Evolutionary conservation across 2,888 invertebrate species (phyloP), one percentile per base, ranked within the genome.

Genomic region (Metacarcinus magister): DNA sequence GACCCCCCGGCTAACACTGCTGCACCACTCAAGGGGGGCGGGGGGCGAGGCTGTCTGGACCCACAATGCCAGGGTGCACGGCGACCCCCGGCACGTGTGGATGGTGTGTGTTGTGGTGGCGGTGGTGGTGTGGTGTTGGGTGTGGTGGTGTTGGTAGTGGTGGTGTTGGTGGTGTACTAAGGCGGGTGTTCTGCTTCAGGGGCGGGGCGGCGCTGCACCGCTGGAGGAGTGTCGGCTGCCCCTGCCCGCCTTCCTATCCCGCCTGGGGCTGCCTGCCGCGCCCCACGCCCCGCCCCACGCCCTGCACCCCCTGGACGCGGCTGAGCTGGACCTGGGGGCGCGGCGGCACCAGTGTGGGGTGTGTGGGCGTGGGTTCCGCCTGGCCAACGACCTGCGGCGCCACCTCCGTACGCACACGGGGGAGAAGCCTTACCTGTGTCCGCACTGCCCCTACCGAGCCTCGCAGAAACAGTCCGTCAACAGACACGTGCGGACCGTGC

Each of bases 381-480:
- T 94, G 90, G 93, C 96, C 10, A 96, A 95, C 60, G 96, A 96
- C 92, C 94, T 96, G 43, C 92, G 94, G 82, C 75, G 96, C 43
- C 96, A 96, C 94, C 60, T 96, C 19, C 93, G 96, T 16, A 95
- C 91, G n/a, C 96, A 96, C 91, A 96, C 96, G 32, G 96, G 96
- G 54, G 96, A 96, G 82, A 96, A 96, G 67, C 96, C 96, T 32
- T 96, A 94, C 90, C 87, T 89, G 90, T 96, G 96, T 43, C 96
- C 96, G n/a, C 96, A 96, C 48, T 96, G 96, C 48, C 96, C 95
- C 10, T 96, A 96, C 95, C 94, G 96, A 44, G 96, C 96, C 54
- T 96, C 96, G 16, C 96, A 96, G 94, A 96, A 96, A 82, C 96
- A 96, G 94, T 96, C 96, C 13, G 96, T 96, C 28, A 96, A 96